Percentiles rank a stretch among this genome's conserved stretches.
Evolutionary conservation across 2,797 vertebrate genomes (phyloP).

Genomic region (Cryptoblepharus egeriae): DNA sequence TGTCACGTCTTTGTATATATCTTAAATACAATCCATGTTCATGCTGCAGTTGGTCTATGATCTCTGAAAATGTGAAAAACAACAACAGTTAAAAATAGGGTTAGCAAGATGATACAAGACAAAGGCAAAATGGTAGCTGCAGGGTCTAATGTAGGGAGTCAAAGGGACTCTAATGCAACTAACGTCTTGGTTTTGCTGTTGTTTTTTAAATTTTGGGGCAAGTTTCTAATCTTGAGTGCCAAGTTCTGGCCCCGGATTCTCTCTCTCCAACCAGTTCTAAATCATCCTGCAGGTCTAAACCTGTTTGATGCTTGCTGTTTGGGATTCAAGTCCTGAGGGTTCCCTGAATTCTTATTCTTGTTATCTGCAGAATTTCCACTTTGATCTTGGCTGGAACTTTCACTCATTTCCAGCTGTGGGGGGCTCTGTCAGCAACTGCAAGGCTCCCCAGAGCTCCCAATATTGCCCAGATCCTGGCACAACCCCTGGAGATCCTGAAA

Average conservation of each 20-base stretch:
- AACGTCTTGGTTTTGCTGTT: background rate
- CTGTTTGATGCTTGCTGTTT: background rate
- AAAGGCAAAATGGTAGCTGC: background rate
- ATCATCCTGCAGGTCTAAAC: background rate
- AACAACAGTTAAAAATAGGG: conserved; percentile 57
- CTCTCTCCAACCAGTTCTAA: background rate
- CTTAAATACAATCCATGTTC: conserved; percentile 85
- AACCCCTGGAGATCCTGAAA: too few species aligned
- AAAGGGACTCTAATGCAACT: background rate
- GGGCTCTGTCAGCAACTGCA: too few species aligned
- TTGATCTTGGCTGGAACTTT: too few species aligned
- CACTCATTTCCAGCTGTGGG: too few species aligned
- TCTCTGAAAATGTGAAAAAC: conserved; percentile 76
- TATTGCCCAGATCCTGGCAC: too few species aligned
- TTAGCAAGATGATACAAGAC: background rate
- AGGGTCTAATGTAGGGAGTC: background rate
- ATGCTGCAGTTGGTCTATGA: conserved; percentile 83
- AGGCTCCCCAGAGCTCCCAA: too few species aligned
- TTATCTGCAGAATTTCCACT: too few species aligned
- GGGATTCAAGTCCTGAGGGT: background rate
- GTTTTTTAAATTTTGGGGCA: background rate
- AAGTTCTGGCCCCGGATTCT: background rate
- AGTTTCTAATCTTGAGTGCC: background rate
- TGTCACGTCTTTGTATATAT: conserved; percentile 81
- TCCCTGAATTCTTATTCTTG: background rate